Percentiles rank a stretch among this genome's conserved stretches.
These are phyloP conservation scores for Chaenodraco wilsoni DNA, from an alignment of 2,797 vertebrate species.

Conservation along the genomic window DNA sequence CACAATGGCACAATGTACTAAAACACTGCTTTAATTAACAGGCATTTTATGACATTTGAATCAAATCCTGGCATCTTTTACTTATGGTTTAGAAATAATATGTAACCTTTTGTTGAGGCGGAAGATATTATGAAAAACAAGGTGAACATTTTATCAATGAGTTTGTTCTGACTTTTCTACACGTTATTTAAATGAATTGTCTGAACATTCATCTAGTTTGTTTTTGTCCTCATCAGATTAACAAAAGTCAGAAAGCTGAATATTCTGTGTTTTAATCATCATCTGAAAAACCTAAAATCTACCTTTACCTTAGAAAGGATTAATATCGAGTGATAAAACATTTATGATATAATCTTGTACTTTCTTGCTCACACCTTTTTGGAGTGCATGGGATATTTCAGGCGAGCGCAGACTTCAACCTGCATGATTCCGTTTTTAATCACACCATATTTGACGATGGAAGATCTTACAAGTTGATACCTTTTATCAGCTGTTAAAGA, in stretches of 20 bases:
- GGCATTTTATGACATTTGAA: not conserved
- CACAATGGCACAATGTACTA: not conserved
- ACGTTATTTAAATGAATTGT: not conserved
- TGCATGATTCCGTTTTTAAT: not conserved
- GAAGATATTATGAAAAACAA: not conserved
- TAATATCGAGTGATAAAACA: not conserved
- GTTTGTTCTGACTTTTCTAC: not conserved
- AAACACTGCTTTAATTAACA: slow-evolving; percentile 11
- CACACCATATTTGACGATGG: not conserved
- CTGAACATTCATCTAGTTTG: slow-evolving; percentile 6
- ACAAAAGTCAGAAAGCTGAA: slow-evolving; percentile 11
- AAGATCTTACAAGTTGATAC: not conserved
- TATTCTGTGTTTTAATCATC: not conserved
- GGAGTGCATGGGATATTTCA: slow-evolving; percentile 4
- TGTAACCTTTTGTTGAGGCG: not conserved
- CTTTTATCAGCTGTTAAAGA: not conserved
- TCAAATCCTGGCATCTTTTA: slow-evolving; percentile 1
- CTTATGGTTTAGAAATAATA: not conserved
- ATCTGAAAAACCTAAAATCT: slow-evolving; percentile 7
- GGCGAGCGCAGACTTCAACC: slow-evolving; percentile 2
- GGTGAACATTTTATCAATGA: not conserved
- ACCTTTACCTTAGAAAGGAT: not conserved
- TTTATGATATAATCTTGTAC: not conserved
- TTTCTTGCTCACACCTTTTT: slow-evolving; percentile 21
- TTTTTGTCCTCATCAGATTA: not conserved